Percentiles rank a stretch among this genome's conserved stretches.
Conservation (phyloP, 2,888 invertebrate genomes). For the Dorcus hopei region DNA sequence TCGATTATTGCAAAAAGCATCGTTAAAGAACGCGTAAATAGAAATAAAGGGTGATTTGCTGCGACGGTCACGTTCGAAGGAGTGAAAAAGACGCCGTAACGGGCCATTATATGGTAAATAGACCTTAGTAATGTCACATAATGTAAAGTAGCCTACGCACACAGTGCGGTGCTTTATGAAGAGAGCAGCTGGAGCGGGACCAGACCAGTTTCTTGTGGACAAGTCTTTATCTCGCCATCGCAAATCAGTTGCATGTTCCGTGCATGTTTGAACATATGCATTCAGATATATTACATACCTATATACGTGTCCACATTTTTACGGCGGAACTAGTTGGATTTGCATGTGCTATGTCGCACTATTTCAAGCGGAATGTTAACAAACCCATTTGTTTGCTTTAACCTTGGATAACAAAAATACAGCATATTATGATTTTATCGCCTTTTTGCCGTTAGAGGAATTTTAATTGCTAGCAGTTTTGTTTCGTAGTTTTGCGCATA, state of each 20-base stretch:
- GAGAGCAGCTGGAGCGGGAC: neutral
- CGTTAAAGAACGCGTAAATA: constrained; percentile 4
- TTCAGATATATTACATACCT: constrained; percentile 18
- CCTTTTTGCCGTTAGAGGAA: neutral
- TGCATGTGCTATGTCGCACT: constrained; percentile 3
- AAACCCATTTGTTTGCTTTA: constrained; percentile 8
- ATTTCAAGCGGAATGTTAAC: constrained; percentile 4
- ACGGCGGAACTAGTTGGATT: constrained; percentile 1
- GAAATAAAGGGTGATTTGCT: constrained; percentile 16
- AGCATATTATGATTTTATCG: neutral
- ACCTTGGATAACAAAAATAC: neutral
- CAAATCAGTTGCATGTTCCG: constrained; percentile 24
- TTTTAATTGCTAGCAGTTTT: neutral
- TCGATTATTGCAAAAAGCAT: neutral
- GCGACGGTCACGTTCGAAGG: constrained; percentile 15
- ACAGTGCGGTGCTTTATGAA: constrained; percentile 2
- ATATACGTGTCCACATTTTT: constrained; percentile 11
- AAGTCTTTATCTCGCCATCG: constrained; percentile 21
- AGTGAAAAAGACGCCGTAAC: constrained; percentile 17
- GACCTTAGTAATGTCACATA: constrained; percentile 17
- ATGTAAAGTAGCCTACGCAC: constrained; percentile 11
- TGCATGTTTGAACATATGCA: constrained; percentile 21
- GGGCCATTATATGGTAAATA: constrained; percentile 25
- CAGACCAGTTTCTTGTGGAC: constrained; percentile 6
- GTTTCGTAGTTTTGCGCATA: too few species aligned